Evolutionary conservation across 2,797 vertebrate species (phyloP).

Genomic region (Tamandua tetradactyla): DNA sequence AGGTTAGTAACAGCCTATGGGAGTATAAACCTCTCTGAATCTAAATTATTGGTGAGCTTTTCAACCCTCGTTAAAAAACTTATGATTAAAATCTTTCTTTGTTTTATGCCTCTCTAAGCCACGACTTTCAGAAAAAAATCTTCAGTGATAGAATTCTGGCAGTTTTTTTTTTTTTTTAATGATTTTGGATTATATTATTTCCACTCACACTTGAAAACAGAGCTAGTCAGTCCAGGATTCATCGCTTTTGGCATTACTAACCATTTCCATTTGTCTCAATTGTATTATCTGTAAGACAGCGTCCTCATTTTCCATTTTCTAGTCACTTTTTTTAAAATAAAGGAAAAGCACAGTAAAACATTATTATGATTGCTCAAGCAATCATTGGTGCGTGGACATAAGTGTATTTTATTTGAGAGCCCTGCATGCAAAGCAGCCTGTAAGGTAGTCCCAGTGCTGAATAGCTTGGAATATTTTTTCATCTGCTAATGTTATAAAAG

Average conservation of each 20-base stretch:
- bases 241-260: constrained; percentile 55
- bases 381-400: constrained; percentile 10
- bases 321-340: constrained; percentile 49
- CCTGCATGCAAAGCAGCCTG: not conserved
- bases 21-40: not conserved
- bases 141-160: constrained; percentile 16
- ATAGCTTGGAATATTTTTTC: constrained; percentile 27
- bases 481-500: not conserved
- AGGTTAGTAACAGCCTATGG: not conserved
- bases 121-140: constrained; percentile 40
- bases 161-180: not conserved
- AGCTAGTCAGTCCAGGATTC: constrained; percentile 48
- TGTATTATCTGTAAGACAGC: constrained; percentile 64
- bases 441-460: not conserved
- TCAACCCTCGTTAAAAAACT: constrained; percentile 53
- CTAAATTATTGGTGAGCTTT: not conserved
- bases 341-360: constrained; percentile 47
- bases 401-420: not conserved
- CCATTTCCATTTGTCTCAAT: constrained; percentile 57
- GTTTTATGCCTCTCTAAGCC: constrained; percentile 15
- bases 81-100: constrained; percentile 53
- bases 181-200: constrained; percentile 49
- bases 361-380: constrained; percentile 16
- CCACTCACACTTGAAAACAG: constrained; percentile 10
- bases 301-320: constrained; percentile 62